Evolutionary conservation across 2,113 vertebrate species (phyloP).

Genomic region (Microtus oregoni): DNA sequence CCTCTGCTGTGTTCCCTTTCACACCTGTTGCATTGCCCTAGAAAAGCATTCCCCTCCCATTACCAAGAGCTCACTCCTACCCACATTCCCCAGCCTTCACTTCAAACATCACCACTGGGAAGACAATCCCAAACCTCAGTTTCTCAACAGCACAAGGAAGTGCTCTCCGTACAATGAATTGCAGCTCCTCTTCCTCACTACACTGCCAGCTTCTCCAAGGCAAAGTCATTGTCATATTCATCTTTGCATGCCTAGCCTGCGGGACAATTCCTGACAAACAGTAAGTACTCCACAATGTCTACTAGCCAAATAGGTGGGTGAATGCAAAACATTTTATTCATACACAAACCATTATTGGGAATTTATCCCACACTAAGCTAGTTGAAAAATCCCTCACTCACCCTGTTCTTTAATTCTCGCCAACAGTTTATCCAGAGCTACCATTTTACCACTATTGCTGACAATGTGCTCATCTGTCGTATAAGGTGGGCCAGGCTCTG

Average conservation of each 20-base stretch:
- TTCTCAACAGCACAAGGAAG: constrained; percentile 24
- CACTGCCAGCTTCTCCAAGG: constrained; percentile 51
- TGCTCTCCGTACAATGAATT: constrained; percentile 23
- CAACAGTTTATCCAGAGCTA: constrained; percentile 93
- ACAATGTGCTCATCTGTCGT: constrained; percentile 94
- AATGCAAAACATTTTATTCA: constrained; percentile 46
- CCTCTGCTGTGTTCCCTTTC: neutral
- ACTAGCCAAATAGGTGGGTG: constrained; percentile 21
- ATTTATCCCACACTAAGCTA: constrained; percentile 36
- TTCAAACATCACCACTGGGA: constrained; percentile 39
- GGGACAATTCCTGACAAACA: constrained; percentile 8
- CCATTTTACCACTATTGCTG: constrained; percentile 94
- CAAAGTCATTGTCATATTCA: neutral
- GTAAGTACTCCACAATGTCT: constrained; percentile 35
- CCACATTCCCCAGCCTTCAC: constrained; percentile 3
- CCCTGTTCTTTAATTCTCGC: constrained; percentile 93
- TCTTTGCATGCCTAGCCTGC: neutral
- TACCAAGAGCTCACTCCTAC: neutral
- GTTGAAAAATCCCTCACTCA: constrained; percentile 71
- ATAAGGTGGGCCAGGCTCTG: constrained; percentile 93
- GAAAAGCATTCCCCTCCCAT: neutral
- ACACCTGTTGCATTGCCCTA: neutral
- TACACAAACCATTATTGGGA: constrained; percentile 19
- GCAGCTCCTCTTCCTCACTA: constrained; percentile 46
- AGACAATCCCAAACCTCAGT: neutral